phyloP scores from a whole-genome alignment of 2,797 vertebrate species.

The Uromys caudimaculatus region DNA sequence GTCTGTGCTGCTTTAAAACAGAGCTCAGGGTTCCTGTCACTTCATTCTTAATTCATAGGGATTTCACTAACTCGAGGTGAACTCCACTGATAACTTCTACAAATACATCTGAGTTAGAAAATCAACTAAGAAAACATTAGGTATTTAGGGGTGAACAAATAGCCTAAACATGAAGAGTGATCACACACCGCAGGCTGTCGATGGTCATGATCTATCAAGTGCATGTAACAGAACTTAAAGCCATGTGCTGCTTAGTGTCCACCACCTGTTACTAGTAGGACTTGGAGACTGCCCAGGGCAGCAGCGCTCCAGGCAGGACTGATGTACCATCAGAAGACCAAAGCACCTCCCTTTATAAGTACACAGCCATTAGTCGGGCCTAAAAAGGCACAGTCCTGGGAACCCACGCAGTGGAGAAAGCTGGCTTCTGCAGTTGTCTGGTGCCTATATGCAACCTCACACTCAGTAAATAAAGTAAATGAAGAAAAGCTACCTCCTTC shows the following conservation, averaged over 20 bases:
- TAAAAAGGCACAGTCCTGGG: background rate
- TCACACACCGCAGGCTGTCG: background rate
- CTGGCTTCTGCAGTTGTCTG: too few species aligned
- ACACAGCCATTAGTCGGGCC: background rate
- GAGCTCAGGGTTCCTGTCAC: background rate
- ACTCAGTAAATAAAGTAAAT: fast-evolving
- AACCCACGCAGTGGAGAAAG: background rate
- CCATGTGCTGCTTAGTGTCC: fast-evolving
- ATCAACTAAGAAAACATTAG: background rate
- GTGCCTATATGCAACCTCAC: too few species aligned
- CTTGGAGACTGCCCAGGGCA: fast-evolving
- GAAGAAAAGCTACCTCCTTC: slow-evolving; percentile 91
- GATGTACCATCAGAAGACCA: background rate
- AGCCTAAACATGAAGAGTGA: fast-evolving
- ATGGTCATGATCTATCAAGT: fast-evolving
- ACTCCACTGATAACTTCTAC: background rate
- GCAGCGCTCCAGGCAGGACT: background rate
- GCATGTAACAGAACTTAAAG: background rate
- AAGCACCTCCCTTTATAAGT: background rate
- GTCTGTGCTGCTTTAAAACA: background rate
- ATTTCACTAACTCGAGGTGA: background rate
- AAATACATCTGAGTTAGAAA: background rate
- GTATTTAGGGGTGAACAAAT: background rate
- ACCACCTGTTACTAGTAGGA: fast-evolving
- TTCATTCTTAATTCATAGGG: background rate